Conservation (phyloP, 2,888 invertebrate species). For the Teleiodes luculella region DNA sequence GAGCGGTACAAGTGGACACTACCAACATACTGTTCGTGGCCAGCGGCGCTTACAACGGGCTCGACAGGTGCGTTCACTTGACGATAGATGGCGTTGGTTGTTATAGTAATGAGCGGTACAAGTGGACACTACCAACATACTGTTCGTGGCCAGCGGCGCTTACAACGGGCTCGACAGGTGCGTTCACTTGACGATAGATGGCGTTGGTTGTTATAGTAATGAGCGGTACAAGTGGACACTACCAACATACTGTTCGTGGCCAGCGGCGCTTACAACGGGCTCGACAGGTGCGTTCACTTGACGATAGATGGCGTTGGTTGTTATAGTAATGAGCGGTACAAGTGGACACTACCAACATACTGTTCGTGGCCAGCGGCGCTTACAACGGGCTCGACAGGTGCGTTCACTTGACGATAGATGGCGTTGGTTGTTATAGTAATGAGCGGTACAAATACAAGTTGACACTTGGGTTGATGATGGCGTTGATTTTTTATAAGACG, state of each 20-base stretch:
- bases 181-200: background rate
- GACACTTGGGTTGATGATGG: no score
- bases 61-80: constrained; percentile 79
- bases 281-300: constrained; percentile 79
- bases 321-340: no score
- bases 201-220: background rate
- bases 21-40: constrained; percentile 98
- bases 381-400: no score
- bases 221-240: no score
- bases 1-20: constrained; percentile 93
- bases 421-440: background rate
- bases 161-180: constrained; percentile 94
- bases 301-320: background rate
- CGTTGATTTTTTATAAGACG: no score
- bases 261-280: constrained; percentile 98
- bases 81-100: background rate
- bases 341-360: no score
- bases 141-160: constrained; percentile 99
- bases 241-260: constrained; percentile 98
- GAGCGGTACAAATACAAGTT: no score
- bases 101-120: constrained; percentile 76
- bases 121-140: constrained; percentile 97
- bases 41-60: constrained; percentile 98
- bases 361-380: no score
- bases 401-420: background rate